Percentiles rank a stretch among this genome's conserved stretches.
phyloP scores from a whole-genome alignment of 2,797 vertebrate genomes.

The Falco berigora region DNA sequence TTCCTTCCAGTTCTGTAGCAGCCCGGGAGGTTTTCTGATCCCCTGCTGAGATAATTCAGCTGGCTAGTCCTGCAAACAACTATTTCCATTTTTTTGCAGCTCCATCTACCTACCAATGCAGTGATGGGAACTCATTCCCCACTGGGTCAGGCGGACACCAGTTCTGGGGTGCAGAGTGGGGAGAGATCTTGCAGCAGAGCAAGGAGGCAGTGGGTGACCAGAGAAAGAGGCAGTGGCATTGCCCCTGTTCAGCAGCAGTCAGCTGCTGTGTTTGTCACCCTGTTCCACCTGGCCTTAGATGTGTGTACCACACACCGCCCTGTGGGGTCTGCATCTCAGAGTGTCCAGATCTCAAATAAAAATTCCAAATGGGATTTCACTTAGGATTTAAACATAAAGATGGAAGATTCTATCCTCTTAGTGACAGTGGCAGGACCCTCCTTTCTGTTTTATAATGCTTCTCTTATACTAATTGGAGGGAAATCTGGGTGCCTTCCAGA shows the following conservation, averaged over 20 bases:
- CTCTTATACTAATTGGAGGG: background rate
- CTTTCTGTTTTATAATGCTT: background rate
- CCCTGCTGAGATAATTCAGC: background rate
- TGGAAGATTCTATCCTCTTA: background rate
- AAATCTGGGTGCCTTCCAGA: constrained; percentile 23
- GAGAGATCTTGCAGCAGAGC: no score
- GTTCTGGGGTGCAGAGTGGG: background rate
- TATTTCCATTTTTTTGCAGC: background rate
- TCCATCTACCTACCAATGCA: background rate
- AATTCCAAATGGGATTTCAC: background rate
- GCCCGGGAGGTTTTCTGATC: background rate
- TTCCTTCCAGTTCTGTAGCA: background rate
- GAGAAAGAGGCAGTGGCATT: background rate
- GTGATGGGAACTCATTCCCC: background rate
- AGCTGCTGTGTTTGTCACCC: background rate
- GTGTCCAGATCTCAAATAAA: background rate
- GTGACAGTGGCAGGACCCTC: background rate
- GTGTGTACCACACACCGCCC: no score
- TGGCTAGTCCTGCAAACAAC: background rate
- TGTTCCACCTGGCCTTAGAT: background rate
- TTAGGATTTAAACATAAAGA: background rate
- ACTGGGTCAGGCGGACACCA: accelerated
- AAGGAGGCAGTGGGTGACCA: accelerated
- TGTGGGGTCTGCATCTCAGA: background rate
- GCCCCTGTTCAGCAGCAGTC: accelerated